Evolutionary conservation across 2,888 invertebrate genomes (phyloP).

Genomic region (Imbricaverruca yamaguchii): DNA sequence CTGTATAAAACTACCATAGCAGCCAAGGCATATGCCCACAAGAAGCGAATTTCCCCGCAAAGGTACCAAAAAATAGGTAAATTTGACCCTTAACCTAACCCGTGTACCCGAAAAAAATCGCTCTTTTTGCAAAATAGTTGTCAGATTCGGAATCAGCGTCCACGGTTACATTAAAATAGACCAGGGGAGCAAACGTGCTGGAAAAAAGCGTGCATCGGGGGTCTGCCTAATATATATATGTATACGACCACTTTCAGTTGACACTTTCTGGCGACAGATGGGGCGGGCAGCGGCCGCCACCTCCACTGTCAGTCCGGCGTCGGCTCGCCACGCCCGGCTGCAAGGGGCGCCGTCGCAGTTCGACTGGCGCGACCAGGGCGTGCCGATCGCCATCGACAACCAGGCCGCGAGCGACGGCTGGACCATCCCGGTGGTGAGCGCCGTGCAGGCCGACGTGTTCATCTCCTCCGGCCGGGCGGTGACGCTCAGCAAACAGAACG

Average conservation of each 20-base stretch:
- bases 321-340: slow-evolving; percentile 91
- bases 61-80: no score
- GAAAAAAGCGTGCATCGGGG: no score
- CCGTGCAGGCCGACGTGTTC: slow-evolving; percentile 67
- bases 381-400: slow-evolving; percentile 95
- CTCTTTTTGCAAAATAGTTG: background rate
- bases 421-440: slow-evolving; percentile 78
- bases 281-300: background rate
- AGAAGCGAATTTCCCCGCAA: no score
- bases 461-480: slow-evolving; percentile 83
- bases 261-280: background rate
- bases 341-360: background rate
- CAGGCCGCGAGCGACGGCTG: slow-evolving; percentile 64
- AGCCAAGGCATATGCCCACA: no score
- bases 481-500: slow-evolving; percentile 81
- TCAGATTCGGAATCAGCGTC: background rate
- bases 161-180: no score
- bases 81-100: background rate
- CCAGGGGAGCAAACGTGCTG: no score
- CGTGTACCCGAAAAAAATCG: background rate
- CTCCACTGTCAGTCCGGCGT: slow-evolving; percentile 72
- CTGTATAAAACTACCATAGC: no score
- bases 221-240: no score
- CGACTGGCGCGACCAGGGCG: slow-evolving; percentile 56
- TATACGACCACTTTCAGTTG: no score